These are phyloP conservation scores for Tridacna gigas DNA, from an alignment of 2,888 invertebrate genomes.

Conservation along the genomic window DNA sequence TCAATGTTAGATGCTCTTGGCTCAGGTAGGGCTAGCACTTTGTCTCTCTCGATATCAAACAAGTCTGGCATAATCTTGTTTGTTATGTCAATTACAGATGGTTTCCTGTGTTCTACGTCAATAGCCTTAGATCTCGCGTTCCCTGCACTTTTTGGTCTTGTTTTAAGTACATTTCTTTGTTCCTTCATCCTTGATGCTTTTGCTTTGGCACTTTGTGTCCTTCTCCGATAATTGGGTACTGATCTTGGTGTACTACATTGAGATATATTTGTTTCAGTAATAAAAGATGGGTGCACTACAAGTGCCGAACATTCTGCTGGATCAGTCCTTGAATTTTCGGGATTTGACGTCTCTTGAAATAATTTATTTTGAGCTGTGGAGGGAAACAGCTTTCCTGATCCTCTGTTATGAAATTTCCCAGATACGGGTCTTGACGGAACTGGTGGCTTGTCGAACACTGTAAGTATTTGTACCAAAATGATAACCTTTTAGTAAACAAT, in stretches of 20 bases:
- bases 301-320: constrained; percentile 12
- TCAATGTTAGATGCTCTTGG: constrained; percentile 10
- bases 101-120: constrained; percentile 29
- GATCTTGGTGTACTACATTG: constrained; percentile 33
- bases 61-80: constrained; percentile 55
- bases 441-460: constrained; percentile 60
- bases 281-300: constrained; percentile 44
- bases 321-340: neutral
- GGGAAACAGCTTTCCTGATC: constrained; percentile 66
- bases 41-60: constrained; percentile 58
- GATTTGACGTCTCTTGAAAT: constrained; percentile 25
- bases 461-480: constrained; percentile 5
- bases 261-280: constrained; percentile 21
- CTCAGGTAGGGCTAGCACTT: constrained; percentile 51
- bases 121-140: constrained; percentile 14
- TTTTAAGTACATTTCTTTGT: constrained; percentile 11
- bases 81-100: constrained; percentile 67
- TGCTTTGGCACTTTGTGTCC: constrained; percentile 74
- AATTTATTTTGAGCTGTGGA: constrained; percentile 63
- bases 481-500: no score
- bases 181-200: constrained; percentile 53
- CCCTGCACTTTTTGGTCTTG: constrained; percentile 61
- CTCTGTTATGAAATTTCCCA: constrained; percentile 70
- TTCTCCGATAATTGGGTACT: constrained; percentile 51
- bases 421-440: constrained; percentile 49